phyloP scores from a whole-genome alignment of 2,888 invertebrate genomes.

The Zaprionus lineosus region DNA sequence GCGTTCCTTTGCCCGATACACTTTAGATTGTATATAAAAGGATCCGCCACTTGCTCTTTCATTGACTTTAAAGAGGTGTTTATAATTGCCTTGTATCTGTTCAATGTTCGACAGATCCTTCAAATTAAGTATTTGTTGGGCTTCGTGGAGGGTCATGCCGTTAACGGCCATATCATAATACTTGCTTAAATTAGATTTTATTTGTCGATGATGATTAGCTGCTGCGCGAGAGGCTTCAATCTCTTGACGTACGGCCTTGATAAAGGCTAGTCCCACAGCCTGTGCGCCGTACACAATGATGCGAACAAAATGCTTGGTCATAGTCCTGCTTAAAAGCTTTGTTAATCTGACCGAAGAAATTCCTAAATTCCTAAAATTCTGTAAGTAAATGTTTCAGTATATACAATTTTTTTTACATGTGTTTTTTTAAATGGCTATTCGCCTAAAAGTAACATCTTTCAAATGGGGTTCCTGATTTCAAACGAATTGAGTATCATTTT shows the following conservation, averaged over 20 bases:
- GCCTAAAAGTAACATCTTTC: too few relatives aligned
- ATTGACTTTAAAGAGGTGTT: slow-evolving; percentile 93
- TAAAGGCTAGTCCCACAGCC: slow-evolving; percentile 95
- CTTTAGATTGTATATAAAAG: slow-evolving; percentile 98
- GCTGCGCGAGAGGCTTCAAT: slow-evolving; percentile 92
- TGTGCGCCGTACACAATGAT: slow-evolving; percentile 94
- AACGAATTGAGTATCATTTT: too few relatives aligned
- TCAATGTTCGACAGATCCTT: slow-evolving; percentile 86
- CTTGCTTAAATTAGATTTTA: slow-evolving; percentile 85
- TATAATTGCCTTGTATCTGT: slow-evolving; percentile 89
- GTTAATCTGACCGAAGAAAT: too few relatives aligned
- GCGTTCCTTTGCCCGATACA: slow-evolving; percentile 94
- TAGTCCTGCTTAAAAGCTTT: too few relatives aligned
- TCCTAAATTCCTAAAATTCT: too few relatives aligned
- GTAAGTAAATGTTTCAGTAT: too few relatives aligned
- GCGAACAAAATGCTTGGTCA: slow-evolving; percentile 96
- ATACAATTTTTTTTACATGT: too few relatives aligned
- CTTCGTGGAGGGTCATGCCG: slow-evolving; percentile 86
- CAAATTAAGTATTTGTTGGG: slow-evolving; percentile 95
- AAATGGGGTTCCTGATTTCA: too few relatives aligned
- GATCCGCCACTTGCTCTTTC: slow-evolving; percentile 97
- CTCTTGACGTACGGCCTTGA: slow-evolving; percentile 93
- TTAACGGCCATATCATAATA: slow-evolving; percentile 58
- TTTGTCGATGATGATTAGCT: slow-evolving; percentile 86
- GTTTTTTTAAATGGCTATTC: too few relatives aligned